These are phyloP conservation scores for Eptatretus atami DNA, from an alignment of 2,797 vertebrate species.

Conservation along the genomic window DNA sequence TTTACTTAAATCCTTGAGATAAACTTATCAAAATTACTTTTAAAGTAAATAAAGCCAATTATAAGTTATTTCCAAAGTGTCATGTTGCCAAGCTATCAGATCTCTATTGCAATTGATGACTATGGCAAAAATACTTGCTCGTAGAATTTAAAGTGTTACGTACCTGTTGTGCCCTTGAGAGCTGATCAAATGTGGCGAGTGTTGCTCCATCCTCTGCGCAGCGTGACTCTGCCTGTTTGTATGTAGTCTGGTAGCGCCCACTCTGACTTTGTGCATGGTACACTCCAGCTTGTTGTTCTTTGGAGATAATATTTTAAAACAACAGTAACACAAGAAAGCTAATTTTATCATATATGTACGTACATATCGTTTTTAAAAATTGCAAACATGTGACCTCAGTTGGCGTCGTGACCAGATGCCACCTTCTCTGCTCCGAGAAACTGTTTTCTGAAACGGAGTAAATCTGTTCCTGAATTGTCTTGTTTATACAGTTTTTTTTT, in stretches of 20 bases:
- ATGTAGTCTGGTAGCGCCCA: constrained; percentile 41
- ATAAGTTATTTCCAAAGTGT: too few relatives aligned
- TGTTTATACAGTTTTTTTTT: too few relatives aligned
- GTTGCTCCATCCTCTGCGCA: constrained; percentile 31
- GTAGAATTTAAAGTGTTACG: background rate
- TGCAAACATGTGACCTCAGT: too few relatives aligned
- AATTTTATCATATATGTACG: background rate
- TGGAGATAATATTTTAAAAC: constrained; percentile 12
- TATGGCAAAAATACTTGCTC: background rate
- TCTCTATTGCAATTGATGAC: too few relatives aligned
- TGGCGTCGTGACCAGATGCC: too few relatives aligned
- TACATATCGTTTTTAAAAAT: background rate
- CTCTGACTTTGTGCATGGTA: constrained; percentile 38
- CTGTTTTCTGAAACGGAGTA: too few relatives aligned
- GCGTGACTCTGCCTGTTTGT: constrained; percentile 23
- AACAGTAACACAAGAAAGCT: background rate
- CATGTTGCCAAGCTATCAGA: too few relatives aligned
- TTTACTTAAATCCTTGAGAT: too few relatives aligned
- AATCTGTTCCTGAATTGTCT: too few relatives aligned
- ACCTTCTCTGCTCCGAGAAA: too few relatives aligned
- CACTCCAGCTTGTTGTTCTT: constrained; percentile 40
- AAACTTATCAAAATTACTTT: too few relatives aligned
- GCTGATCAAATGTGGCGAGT: constrained; percentile 33
- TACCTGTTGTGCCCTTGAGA: constrained; percentile 18
- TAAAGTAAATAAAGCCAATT: too few relatives aligned